These are phyloP conservation scores for Scopus umbretta DNA, from an alignment of 2,113 vertebrate genomes.

Conservation along the genomic window DNA sequence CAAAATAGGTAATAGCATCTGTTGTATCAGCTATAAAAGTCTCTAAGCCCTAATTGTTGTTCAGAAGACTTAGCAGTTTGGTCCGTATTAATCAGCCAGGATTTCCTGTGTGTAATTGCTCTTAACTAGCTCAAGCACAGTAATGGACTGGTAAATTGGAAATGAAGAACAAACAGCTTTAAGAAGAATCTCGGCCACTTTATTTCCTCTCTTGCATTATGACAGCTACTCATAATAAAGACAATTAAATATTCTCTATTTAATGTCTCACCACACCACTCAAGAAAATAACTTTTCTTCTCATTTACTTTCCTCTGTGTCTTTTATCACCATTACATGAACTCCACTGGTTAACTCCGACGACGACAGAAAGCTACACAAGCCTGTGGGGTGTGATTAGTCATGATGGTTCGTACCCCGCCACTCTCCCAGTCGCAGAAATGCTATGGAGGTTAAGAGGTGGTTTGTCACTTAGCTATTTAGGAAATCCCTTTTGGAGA, in stretches of 20 bases:
- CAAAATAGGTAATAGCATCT: background rate
- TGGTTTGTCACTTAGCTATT: background rate
- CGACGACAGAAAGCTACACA: background rate
- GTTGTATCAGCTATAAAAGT: background rate
- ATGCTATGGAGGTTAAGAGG: background rate
- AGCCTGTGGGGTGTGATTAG: background rate
- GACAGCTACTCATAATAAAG: background rate
- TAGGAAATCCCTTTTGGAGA: background rate
- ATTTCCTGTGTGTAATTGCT: background rate
- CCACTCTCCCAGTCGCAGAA: rapidly evolving
- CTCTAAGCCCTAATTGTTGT: background rate
- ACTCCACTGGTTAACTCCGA: background rate
- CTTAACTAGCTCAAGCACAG: background rate
- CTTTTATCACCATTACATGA: background rate
- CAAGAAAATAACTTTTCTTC: background rate
- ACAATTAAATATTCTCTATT: background rate
- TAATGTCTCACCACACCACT: background rate
- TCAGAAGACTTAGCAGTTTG: background rate
- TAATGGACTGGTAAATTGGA: background rate
- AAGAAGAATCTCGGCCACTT: background rate
- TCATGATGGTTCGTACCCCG: rapidly evolving
- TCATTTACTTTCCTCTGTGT: background rate
- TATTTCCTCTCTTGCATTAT: background rate
- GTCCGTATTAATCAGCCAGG: background rate
- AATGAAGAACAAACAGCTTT: background rate